phyloP scores from a whole-genome alignment of 2,888 invertebrate genomes.

The Scaptomyza reducta region DNA sequence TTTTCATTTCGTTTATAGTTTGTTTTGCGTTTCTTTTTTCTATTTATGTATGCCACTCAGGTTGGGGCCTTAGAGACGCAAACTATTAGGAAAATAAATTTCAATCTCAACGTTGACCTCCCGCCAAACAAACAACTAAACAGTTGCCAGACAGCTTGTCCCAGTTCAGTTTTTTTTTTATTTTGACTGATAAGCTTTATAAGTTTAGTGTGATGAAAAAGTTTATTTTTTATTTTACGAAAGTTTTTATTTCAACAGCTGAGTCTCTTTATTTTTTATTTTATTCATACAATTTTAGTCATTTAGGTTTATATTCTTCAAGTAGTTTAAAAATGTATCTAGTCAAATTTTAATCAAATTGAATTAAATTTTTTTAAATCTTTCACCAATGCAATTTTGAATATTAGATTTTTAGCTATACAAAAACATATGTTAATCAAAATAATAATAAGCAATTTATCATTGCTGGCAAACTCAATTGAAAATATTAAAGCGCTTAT shows the following conservation, averaged over 20 bases:
- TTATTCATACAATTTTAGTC: no score
- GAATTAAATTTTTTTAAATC: no score
- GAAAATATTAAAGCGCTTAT: no score
- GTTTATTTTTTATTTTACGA: background rate
- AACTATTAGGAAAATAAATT: conserved; percentile 35
- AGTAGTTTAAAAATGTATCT: no score
- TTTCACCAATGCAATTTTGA: no score
- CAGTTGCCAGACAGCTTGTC: conserved; percentile 20
- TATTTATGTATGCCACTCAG: conserved; percentile 64
- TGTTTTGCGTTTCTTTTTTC: conserved; percentile 35
- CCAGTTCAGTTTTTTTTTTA: conserved; percentile 4
- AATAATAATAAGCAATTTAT: background rate
- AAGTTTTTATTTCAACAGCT: background rate
- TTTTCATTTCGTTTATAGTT: conserved; percentile 1
- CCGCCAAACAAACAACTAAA: background rate
- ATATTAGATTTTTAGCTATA: background rate
- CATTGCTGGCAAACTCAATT: background rate
- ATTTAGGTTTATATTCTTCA: no score
- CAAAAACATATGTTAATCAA: background rate
- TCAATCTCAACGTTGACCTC: conserved; percentile 44
- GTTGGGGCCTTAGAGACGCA: conserved; percentile 32
- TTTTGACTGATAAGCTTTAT: conserved; percentile 35
- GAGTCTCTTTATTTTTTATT: background rate
- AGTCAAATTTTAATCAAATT: no score
- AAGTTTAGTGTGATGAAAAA: conserved; percentile 1